Percentiles rank a stretch among this genome's conserved stretches.
Conservation (phyloP, 2,113 vertebrate genomes). For the Xenus cinereus region DNA sequence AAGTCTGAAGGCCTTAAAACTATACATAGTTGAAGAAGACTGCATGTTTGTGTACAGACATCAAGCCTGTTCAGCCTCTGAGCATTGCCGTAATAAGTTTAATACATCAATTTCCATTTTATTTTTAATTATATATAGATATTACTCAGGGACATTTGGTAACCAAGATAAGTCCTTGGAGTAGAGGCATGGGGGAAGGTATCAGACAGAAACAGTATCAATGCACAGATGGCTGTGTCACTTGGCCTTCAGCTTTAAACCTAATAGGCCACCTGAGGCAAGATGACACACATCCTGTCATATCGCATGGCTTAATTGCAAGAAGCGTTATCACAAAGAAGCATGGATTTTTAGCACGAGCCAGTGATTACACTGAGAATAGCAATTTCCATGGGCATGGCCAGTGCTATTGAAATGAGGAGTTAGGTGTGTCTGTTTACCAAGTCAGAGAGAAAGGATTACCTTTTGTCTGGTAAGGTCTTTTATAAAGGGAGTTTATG, state of each 20-base stretch:
- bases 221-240: background rate
- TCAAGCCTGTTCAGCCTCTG: background rate
- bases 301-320: background rate
- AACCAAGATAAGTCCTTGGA: slow-evolving; percentile 10
- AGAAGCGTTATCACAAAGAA: background rate
- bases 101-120: background rate
- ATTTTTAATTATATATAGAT: background rate
- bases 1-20: background rate
- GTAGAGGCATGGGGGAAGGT: background rate
- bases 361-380: background rate
- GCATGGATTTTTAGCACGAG: background rate
- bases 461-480: background rate
- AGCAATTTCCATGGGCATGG: background rate
- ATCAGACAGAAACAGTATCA: background rate
- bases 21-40: background rate
- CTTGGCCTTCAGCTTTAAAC: slow-evolving; percentile 28
- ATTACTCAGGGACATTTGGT: background rate
- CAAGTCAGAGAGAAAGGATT: background rate
- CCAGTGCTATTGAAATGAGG: background rate
- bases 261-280: slow-evolving; percentile 4
- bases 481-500: background rate
- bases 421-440: background rate
- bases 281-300: background rate
- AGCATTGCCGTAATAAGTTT: background rate
- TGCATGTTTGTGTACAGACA: background rate